Conservation (phyloP, 2,113 vertebrate genomes). For the Lontra canadensis region DNA sequence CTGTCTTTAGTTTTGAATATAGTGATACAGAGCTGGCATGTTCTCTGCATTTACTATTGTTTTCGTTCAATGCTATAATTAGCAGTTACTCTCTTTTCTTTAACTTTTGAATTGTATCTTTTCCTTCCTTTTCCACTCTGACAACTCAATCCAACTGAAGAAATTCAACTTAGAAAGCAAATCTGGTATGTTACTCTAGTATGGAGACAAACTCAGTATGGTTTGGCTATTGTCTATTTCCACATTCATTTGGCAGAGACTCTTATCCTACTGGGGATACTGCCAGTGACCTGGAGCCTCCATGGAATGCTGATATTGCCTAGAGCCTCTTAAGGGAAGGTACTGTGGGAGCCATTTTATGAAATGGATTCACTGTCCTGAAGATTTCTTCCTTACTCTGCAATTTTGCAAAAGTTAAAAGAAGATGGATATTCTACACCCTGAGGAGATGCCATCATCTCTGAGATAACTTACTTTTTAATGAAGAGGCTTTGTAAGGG, state of each 20-base stretch:
- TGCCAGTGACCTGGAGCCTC: background rate
- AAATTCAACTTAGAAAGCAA: background rate
- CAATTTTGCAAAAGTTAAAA: background rate
- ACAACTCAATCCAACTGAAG: background rate
- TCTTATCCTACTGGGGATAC: background rate
- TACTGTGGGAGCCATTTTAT: background rate
- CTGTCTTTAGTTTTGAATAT: background rate
- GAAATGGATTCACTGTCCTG: background rate
- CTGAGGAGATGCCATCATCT: background rate
- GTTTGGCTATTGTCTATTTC: background rate
- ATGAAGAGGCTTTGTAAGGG: background rate
- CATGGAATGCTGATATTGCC: background rate
- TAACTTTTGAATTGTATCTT: background rate
- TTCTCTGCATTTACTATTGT: background rate
- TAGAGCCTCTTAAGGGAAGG: background rate
- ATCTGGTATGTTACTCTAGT: background rate
- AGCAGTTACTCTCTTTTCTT: background rate
- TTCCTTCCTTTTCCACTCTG: background rate
- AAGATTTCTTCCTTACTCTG: background rate
- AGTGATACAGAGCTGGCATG: background rate
- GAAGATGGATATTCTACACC: background rate
- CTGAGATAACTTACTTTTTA: background rate
- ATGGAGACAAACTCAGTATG: background rate
- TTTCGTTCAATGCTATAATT: background rate
- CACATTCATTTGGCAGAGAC: background rate